Conservation (phyloP, 2,113 vertebrate species). For the Puffinus mauretanicus region DNA sequence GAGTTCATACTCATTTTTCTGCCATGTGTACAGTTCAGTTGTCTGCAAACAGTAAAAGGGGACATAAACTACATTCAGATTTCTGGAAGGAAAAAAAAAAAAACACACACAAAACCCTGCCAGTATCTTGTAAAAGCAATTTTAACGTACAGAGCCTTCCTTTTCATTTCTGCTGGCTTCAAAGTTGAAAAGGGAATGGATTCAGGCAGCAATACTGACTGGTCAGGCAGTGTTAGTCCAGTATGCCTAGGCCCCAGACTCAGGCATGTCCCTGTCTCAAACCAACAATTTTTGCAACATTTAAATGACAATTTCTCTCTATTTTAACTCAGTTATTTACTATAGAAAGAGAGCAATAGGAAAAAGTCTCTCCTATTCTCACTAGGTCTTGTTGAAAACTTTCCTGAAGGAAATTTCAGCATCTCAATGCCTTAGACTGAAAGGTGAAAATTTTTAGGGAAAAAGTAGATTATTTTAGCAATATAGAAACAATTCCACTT, state of each 20-base stretch:
- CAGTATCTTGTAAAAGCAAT: neutral
- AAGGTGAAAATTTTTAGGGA: neutral
- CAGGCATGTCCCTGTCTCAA: neutral
- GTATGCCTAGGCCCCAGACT: neutral
- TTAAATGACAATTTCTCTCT: neutral
- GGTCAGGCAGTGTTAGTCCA: neutral
- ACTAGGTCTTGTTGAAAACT: neutral
- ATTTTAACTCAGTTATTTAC: neutral
- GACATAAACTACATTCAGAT: neutral
- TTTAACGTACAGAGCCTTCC: neutral
- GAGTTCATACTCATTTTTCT: neutral
- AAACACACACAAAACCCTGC: too few relatives aligned
- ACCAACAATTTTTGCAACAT: neutral
- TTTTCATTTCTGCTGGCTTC: neutral
- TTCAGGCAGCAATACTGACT: neutral
- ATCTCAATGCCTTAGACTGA: neutral
- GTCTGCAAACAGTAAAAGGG: neutral
- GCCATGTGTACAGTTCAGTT: neutral
- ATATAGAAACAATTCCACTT: neutral
- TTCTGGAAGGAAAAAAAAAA: neutral
- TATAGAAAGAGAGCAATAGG: neutral
- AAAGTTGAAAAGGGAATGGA: neutral
- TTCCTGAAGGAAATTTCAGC: neutral
- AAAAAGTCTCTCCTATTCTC: neutral
- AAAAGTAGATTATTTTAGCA: neutral